Evolutionary conservation across 2,888 invertebrate genomes (phyloP).

Genomic region (Dione vanillae): DNA sequence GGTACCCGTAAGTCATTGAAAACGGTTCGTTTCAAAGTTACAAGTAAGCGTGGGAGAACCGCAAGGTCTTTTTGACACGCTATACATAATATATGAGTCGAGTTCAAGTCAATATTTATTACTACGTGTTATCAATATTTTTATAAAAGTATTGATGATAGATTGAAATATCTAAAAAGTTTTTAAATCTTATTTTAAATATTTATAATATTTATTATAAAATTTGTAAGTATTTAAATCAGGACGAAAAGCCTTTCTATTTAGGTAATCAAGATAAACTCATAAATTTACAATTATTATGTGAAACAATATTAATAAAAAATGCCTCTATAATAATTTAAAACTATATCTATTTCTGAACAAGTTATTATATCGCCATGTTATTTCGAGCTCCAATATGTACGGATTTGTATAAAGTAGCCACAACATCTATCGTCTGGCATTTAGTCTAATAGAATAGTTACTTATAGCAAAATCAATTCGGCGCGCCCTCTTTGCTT

Average conservation of each 20-base stretch:
- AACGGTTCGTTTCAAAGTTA: slow-evolving; percentile 32
- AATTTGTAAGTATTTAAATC: too few relatives aligned
- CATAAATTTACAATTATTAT: not conserved
- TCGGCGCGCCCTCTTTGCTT: slow-evolving; percentile 24
- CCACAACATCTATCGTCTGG: not conserved
- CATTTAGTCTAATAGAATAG: slow-evolving; percentile 9
- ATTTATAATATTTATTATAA: too few relatives aligned
- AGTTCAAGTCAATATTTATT: slow-evolving; percentile 3
- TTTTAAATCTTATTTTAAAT: too few relatives aligned
- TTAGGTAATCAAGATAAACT: too few relatives aligned
- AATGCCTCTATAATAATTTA: not conserved
- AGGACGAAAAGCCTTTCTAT: too few relatives aligned
- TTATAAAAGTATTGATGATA: not conserved
- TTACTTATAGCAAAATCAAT: slow-evolving; percentile 19
- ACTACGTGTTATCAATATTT: slow-evolving; percentile 1
- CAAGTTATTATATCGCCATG: not conserved
- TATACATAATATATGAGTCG: slow-evolving; percentile 23
- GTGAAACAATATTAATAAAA: not conserved
- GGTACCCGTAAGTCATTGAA: slow-evolving; percentile 27
- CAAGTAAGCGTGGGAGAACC: slow-evolving; percentile 35
- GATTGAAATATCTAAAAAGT: too few relatives aligned
- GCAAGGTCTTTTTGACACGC: slow-evolving; percentile 32
- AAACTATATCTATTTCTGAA: not conserved
- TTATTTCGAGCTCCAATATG: not conserved
- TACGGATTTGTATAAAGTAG: not conserved